Evolutionary conservation across 1,140 invertebrate species (phyloP).

Genomic region (Lamellibrachia luymesi): DNA sequence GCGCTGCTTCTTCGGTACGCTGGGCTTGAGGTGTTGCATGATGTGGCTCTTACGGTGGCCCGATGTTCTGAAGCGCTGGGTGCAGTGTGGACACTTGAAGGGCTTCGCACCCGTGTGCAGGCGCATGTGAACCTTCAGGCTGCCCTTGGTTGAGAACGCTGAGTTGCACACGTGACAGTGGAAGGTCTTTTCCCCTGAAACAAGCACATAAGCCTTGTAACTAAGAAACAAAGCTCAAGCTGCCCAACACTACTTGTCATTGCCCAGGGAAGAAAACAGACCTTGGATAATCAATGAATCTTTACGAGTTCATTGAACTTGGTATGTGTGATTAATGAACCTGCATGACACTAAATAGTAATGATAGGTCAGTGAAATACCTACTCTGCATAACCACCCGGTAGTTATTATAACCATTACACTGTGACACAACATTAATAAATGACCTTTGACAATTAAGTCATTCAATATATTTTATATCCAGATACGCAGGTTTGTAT

Average conservation of each 20-base stretch:
- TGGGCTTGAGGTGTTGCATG: constrained; percentile 54
- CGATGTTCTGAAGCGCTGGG: constrained; percentile 64
- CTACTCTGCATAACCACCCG: too few species aligned
- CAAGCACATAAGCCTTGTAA: background rate
- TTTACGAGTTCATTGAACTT: too few species aligned
- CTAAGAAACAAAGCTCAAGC: background rate
- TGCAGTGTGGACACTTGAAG: constrained; percentile 68
- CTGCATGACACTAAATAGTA: too few species aligned
- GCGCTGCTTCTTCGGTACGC: background rate
- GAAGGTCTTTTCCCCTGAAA: constrained; percentile 51
- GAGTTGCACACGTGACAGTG: constrained; percentile 54
- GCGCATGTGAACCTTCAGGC: constrained; percentile 71
- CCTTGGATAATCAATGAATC: constrained; percentile 2
- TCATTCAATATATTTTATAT: too few species aligned
- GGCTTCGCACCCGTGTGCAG: constrained; percentile 70
- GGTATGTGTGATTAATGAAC: too few species aligned
- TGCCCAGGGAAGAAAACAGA: constrained; percentile 14
- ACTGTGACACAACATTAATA: too few species aligned
- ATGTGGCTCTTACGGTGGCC: constrained; percentile 59
- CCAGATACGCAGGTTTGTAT: too few species aligned
- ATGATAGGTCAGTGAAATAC: too few species aligned
- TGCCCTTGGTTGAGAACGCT: constrained; percentile 56
- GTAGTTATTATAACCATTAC: too few species aligned
- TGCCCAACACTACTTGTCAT: background rate
- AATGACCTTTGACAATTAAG: too few species aligned